Evolutionary conservation across 2,797 vertebrate species (phyloP).

Genomic region (Hydrolagus colliei): DNA sequence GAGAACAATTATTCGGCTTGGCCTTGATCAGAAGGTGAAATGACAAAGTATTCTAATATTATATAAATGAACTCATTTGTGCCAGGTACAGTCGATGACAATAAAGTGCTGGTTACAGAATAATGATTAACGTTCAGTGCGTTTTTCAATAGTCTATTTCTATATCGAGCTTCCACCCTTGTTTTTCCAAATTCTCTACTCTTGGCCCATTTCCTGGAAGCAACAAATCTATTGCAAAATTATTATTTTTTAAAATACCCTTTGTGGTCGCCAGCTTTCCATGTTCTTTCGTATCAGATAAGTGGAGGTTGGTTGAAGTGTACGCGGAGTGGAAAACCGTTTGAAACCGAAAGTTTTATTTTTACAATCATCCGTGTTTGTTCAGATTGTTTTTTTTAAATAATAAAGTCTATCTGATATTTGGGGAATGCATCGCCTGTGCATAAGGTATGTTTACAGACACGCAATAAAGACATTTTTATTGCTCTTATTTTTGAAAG

Average conservation of each 20-base stretch:
- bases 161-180: constrained; percentile 18
- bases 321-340: not conserved
- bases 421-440: too few species aligned
- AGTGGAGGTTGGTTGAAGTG: constrained; percentile 15
- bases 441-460: too few species aligned
- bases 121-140: constrained; percentile 11
- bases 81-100: not conserved
- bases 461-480: too few species aligned
- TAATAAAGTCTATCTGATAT: not conserved
- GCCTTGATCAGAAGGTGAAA: constrained; percentile 9
- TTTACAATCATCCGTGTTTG: not conserved
- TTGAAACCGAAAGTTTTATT: not conserved
- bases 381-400: not conserved
- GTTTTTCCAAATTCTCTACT: constrained; percentile 2
- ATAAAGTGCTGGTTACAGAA: not conserved
- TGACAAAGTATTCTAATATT: constrained; percentile 28
- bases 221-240: constrained; percentile 3
- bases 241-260: not conserved
- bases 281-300: constrained; percentile 9
- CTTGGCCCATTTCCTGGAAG: constrained; percentile 24
- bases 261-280: not conserved
- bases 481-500: too few species aligned
- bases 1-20: constrained; percentile 10
- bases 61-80: constrained; percentile 26
- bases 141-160: constrained; percentile 21